phyloP scores from a whole-genome alignment of 1,140 invertebrate species.

The Apocrypta bakeri region DNA sequence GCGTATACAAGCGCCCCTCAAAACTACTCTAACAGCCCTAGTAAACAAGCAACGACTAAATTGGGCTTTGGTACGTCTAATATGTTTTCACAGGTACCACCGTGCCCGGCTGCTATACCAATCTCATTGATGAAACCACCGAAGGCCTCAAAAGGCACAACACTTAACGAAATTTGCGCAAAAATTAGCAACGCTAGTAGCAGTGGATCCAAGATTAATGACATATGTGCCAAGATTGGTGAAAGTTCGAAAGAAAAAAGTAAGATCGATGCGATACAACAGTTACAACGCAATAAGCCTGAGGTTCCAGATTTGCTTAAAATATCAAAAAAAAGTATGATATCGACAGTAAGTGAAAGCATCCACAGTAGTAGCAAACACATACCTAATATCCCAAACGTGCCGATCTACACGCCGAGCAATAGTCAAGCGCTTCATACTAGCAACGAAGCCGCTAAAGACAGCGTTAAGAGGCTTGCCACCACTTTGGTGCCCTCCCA shows the following conservation, averaged over 20 bases:
- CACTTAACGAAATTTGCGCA: slow-evolving; percentile 66
- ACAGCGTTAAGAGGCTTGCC: slow-evolving; percentile 22
- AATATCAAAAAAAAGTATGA: slow-evolving; percentile 65
- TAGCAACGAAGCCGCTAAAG: slow-evolving; percentile 40
- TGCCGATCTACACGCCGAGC: slow-evolving; percentile 69
- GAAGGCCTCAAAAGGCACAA: slow-evolving; percentile 63
- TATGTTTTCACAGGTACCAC: slow-evolving; percentile 60
- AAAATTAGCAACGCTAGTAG: slow-evolving; percentile 61
- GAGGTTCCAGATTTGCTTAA: slow-evolving; percentile 70
- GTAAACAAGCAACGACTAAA: slow-evolving; percentile 32
- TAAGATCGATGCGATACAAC: slow-evolving; percentile 58
- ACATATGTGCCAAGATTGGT: slow-evolving; percentile 72
- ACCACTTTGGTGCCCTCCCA: slow-evolving; percentile 38
- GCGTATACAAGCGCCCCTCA: slow-evolving; percentile 41
- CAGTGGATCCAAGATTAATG: slow-evolving; percentile 70
- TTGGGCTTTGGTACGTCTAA: slow-evolving; percentile 23
- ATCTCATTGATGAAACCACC: slow-evolving; percentile 68
- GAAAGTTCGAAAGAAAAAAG: slow-evolving; percentile 71
- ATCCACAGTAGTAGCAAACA: slow-evolving; percentile 55
- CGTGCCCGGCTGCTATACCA: slow-evolving; percentile 71
- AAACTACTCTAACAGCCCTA: slow-evolving; percentile 22
- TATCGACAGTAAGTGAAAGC: slow-evolving; percentile 24
- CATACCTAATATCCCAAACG: slow-evolving; percentile 67
- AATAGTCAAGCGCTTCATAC: slow-evolving; percentile 42
- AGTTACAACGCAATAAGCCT: slow-evolving; percentile 56